These are phyloP conservation scores for Nephrotoma guestfalica DNA, from an alignment of 2,888 invertebrate genomes.

Conservation along the genomic window DNA sequence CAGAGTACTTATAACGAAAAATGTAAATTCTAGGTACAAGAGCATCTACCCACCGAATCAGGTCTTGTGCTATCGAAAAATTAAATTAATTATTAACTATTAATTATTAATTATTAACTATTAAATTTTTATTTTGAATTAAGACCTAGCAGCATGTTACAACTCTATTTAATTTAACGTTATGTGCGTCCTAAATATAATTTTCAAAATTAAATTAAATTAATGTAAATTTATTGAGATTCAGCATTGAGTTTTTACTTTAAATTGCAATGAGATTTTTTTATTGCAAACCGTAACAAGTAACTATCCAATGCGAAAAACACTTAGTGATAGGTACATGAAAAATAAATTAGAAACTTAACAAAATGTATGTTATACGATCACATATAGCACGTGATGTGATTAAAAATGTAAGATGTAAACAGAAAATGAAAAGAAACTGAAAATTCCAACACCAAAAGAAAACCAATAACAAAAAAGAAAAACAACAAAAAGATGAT, in stretches of 20 bases:
- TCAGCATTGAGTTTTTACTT: background rate
- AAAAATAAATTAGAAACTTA: background rate
- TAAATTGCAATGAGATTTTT: background rate
- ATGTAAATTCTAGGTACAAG: too few species aligned
- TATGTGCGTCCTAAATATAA: background rate
- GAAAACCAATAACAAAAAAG: background rate
- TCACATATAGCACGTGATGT: background rate
- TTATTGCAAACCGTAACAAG: background rate
- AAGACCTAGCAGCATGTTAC: background rate
- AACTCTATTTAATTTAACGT: background rate
- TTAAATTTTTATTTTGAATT: too few species aligned
- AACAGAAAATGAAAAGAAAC: background rate
- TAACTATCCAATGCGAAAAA: background rate
- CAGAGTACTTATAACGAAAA: too few species aligned
- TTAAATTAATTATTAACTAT: too few species aligned
- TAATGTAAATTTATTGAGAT: background rate
- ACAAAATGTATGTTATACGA: background rate
- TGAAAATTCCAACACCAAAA: background rate
- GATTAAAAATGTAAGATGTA: background rate
- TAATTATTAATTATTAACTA: too few species aligned
- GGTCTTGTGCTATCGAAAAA: too few species aligned
- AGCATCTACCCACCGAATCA: too few species aligned
- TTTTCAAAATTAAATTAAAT: background rate
- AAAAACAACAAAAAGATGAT: background rate
- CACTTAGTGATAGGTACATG: background rate